Evolutionary conservation across 2,797 vertebrate genomes (phyloP).

Genomic region (Oryzias sinensis): DNA sequence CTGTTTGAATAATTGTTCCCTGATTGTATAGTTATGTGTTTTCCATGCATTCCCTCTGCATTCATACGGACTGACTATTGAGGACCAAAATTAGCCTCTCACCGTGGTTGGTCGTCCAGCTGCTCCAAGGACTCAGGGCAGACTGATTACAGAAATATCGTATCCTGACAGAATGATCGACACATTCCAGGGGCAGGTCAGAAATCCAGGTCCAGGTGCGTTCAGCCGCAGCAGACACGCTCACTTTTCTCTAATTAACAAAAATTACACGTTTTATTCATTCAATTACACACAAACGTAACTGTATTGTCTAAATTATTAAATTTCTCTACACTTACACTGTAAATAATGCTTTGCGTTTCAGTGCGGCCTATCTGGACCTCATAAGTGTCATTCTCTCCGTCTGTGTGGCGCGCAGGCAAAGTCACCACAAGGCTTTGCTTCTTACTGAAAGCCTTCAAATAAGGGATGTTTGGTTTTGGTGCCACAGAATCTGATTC

Average conservation of each 20-base stretch:
- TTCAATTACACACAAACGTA: too few species aligned
- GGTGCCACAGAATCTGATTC: constrained; percentile 15
- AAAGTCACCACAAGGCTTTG: constrained; percentile 50
- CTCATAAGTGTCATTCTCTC: constrained; percentile 32
- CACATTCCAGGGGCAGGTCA: constrained; percentile 67
- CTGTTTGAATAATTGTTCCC: background rate
- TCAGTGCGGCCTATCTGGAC: constrained; percentile 59
- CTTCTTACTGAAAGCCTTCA: constrained; percentile 9
- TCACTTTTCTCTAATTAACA: constrained; percentile 53
- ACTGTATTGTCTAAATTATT: too few species aligned
- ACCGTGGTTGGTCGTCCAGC: constrained; percentile 60
- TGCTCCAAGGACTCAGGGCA: constrained; percentile 56
- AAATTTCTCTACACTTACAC: constrained; percentile 39
- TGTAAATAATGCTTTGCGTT: constrained; percentile 38
- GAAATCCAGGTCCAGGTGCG: constrained; percentile 62
- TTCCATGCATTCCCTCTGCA: background rate
- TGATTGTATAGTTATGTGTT: too few species aligned
- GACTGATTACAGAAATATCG: constrained; percentile 41
- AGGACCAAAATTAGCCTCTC: constrained; percentile 5
- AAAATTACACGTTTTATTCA: background rate
- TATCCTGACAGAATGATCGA: constrained; percentile 67
- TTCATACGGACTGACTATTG: background rate
- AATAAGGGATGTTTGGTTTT: constrained; percentile 21
- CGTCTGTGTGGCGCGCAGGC: constrained; percentile 22
- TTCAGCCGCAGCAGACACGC: background rate